A percentile compares a stretch with the other conserved stretches of the same genome.
Evolutionary conservation across 2,888 invertebrate species (phyloP).

Genomic region (Crioceris asparagi): DNA sequence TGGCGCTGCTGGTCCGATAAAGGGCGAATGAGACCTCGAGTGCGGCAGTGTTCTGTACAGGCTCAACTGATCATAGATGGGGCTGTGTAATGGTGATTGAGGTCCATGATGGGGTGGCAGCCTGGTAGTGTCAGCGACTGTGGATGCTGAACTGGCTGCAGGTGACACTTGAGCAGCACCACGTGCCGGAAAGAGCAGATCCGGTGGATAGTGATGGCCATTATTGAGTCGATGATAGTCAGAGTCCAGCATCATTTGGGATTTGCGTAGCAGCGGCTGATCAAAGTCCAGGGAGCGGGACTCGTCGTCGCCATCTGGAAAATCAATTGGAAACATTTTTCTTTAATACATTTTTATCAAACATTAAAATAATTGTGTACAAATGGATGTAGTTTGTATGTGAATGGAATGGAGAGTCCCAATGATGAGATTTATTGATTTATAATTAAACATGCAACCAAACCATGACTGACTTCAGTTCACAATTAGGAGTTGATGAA

Average conservation of each 20-base stretch:
- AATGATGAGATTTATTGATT: too few species aligned
- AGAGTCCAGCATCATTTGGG: constrained; percentile 43
- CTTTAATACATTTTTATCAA: too few species aligned
- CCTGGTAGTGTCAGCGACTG: constrained; percentile 61
- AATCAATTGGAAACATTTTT: too few species aligned
- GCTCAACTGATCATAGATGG: constrained; percentile 53
- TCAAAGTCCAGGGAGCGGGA: constrained; percentile 57
- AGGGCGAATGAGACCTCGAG: constrained; percentile 67
- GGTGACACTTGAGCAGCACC: constrained; percentile 52
- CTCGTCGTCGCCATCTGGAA: constrained; percentile 52
- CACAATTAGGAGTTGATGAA: too few species aligned
- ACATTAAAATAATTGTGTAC: too few species aligned
- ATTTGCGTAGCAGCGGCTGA: constrained; percentile 45
- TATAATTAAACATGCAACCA: too few species aligned
- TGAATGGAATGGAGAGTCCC: too few species aligned
- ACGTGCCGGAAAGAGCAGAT: constrained; percentile 64
- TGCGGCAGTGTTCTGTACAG: constrained; percentile 73
- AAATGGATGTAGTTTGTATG: too few species aligned
- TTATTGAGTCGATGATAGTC: constrained; percentile 45
- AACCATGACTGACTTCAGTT: too few species aligned
- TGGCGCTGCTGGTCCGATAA: constrained; percentile 43
- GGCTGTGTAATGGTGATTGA: constrained; percentile 50
- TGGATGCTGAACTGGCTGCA: constrained; percentile 72
- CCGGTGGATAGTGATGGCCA: constrained; percentile 58
- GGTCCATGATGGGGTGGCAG: constrained; percentile 27